phyloP scores from a whole-genome alignment of 2,888 invertebrate genomes.

The Diachrysia chrysitis region DNA sequence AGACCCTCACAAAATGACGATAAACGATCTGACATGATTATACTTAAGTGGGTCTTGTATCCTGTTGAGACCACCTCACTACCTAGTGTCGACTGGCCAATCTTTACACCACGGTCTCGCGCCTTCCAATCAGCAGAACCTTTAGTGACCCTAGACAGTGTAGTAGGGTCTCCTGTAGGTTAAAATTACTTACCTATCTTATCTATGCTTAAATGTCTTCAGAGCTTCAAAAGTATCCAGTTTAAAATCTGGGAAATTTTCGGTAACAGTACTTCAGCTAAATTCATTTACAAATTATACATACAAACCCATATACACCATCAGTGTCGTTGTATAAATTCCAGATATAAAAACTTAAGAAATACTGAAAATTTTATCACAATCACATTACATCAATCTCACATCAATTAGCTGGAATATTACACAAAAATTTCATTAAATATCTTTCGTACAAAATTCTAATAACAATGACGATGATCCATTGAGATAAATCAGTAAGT shows the following conservation, averaged over 20 bases:
- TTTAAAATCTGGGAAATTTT: no score
- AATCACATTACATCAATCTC: neutral
- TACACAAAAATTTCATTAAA: slow-evolving; percentile 2
- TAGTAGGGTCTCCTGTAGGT: no score
- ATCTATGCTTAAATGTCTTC: neutral
- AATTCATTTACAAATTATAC: no score
- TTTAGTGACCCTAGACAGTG: neutral
- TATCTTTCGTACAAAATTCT: slow-evolving; percentile 9
- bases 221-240: neutral
- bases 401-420: slow-evolving; percentile 10
- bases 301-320: neutral
- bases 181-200: no score
- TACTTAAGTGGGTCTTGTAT: no score
- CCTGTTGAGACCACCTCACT: no score
- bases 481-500: slow-evolving; percentile 25
- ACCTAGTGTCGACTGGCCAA: no score
- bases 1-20: neutral
- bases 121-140: neutral
- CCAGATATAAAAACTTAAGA: neutral
- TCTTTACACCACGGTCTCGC: no score
- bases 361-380: neutral
- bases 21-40: neutral
- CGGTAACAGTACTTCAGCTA: no score
- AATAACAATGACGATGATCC: slow-evolving; percentile 3
- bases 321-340: neutral